These are phyloP conservation scores for Schizothorax lantsangensis DNA, from an alignment of 2,797 vertebrate species.

Conservation along the genomic window DNA sequence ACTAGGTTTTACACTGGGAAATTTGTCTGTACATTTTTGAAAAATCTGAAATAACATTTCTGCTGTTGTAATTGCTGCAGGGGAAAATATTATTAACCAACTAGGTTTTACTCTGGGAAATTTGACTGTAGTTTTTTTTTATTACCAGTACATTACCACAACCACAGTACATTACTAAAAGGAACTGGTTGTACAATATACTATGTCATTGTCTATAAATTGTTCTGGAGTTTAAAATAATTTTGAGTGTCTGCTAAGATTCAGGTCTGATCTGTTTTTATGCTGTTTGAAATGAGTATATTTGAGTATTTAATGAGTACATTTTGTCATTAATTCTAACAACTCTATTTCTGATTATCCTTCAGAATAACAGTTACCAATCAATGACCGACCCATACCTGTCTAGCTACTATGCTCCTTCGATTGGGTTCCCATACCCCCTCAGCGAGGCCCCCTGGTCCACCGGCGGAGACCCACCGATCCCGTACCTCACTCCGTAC, in stretches of 20 bases:
- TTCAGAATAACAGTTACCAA: slow-evolving; percentile 96
- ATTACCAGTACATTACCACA: neutral
- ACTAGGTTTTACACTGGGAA: neutral
- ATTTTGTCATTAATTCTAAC: slow-evolving; percentile 35
- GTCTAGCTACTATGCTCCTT: slow-evolving; percentile 97
- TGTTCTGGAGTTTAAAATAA: neutral
- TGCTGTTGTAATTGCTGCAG: neutral
- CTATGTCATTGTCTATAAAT: neutral
- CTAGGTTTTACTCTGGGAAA: neutral
- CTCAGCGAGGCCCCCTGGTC: slow-evolving; percentile 99
- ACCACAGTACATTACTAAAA: neutral
- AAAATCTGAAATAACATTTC: neutral
- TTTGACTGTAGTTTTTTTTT: neutral
- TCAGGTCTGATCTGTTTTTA: neutral
- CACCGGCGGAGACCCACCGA: slow-evolving; percentile 95
- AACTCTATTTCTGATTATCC: slow-evolving; percentile 42
- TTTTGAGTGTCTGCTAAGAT: neutral
- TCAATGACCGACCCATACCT: slow-evolving; percentile 99
- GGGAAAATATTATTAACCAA: neutral
- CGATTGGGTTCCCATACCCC: slow-evolving; percentile 96
- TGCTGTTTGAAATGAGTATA: neutral
- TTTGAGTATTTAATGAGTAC: too few species aligned
- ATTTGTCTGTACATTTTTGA: neutral
- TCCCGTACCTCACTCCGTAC: slow-evolving; percentile 97
- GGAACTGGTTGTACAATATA: neutral